Percentiles rank a stretch among this genome's conserved stretches.
Conservation (phyloP, 2,113 vertebrate species). For the Beaufortia kweichowensis region DNA sequence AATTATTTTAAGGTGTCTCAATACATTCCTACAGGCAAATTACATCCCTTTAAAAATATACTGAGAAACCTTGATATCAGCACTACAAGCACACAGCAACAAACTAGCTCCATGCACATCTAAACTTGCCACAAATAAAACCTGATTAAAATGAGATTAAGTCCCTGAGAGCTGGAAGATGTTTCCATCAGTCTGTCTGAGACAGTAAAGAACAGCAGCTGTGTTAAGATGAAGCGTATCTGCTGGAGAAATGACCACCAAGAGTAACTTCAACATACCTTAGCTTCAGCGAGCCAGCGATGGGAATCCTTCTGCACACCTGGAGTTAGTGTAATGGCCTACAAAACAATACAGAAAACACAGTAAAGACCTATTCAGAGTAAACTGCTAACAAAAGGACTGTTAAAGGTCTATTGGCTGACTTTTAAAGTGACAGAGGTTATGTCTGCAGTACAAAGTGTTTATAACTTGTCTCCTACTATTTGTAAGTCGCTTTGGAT, state of each 20-base stretch:
- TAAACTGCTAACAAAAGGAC: too few species aligned
- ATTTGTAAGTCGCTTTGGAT: too few species aligned
- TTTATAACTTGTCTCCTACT: too few species aligned
- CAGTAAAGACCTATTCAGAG: too few species aligned
- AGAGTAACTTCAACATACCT: conserved; percentile 76
- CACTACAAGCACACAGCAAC: not conserved
- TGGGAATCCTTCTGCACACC: conserved; percentile 82
- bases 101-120: conserved; percentile 11
- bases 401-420: too few species aligned
- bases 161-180: not conserved
- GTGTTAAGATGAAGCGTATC: not conserved
- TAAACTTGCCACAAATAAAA: not conserved
- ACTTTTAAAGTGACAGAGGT: too few species aligned
- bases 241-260: not conserved
- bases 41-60: too few species aligned
- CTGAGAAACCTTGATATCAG: too few species aligned
- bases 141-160: conserved; percentile 15
- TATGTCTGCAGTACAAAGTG: too few species aligned
- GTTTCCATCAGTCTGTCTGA: conserved; percentile 5
- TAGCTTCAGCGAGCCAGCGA: conserved; percentile 91
- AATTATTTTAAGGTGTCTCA: too few species aligned
- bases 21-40: too few species aligned
- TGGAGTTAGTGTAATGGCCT: conserved; percentile 82
- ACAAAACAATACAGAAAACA: conserved; percentile 49
- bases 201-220: conserved; percentile 13